Evolutionary conservation across 2,797 vertebrate species (phyloP), one percentile per base, ranked within the genome.

Genomic region (Diplodus sargus): DNA sequence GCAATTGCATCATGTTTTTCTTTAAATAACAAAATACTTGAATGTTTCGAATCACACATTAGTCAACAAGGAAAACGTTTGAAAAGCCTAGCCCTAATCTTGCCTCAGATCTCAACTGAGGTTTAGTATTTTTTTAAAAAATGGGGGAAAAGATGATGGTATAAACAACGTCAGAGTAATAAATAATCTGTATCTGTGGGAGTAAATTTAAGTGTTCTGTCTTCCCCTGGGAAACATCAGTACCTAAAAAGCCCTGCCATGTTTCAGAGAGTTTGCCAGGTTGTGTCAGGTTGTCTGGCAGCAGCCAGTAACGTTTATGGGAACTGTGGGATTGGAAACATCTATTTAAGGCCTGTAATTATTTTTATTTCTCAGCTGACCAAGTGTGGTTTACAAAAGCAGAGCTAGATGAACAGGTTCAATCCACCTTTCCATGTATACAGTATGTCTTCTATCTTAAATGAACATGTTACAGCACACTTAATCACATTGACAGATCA

Each of bases 321-420:
- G 70, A 60, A 15, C 63, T 13, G 28, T 25, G 58, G 43, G 57
- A 67, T n/a, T 73, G 22, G 39, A 66, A 70, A 73, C 18, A n/a
- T 84, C 64, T 75, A 63, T 84, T 78, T 65, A 58, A 61, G 47
- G 60, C 25, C 30, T 49, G 43, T 53, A 23, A 69, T 52, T 30
- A 13, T 49, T 64, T 15, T 12, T 28, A 23, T 16, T 48, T 18
- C 47, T 23, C n/a, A 30, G 61, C 20, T 25, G 47, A 67, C 23
- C 17, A 5, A n/a, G 51, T 58, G 43, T 65, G 76, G 22, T 60
- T 63, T 49, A 54, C 42, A 54, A 14, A 76, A 34, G 12, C 34
- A 51, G 17, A 34, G 28, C 18, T 0, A n/a, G 12, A 73, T 16
- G 5, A 68, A 15, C 15, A 8, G 14, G 14, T 34, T 69, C n/a